phyloP scores from a whole-genome alignment of 1,140 invertebrate genomes.

The Drosophila oshimai region DNA sequence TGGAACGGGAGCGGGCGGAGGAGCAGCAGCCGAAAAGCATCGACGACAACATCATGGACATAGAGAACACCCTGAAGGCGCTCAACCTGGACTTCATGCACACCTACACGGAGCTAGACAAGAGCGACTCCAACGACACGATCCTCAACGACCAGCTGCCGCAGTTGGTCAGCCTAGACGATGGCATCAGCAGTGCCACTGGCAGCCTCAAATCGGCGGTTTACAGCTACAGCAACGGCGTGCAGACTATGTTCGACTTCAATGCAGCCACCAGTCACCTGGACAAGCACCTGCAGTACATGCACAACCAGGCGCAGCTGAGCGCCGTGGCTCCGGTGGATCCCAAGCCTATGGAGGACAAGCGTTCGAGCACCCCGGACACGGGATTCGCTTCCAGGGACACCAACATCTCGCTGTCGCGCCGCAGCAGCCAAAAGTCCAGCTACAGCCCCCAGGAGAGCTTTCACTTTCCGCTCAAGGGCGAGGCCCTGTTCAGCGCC shows the following conservation, averaged over 20 bases:
- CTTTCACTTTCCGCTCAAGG: constrained; percentile 70
- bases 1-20: constrained; percentile 31
- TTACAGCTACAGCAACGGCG: constrained; percentile 78
- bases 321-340: constrained; percentile 28
- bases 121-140: constrained; percentile 82
- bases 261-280: constrained; percentile 79
- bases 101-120: constrained; percentile 81
- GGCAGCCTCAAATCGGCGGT: constrained; percentile 77
- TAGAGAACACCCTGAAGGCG: constrained; percentile 80
- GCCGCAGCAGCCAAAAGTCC: constrained; percentile 80
- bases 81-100: constrained; percentile 82
- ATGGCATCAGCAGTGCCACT: constrained; percentile 76
- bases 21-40: constrained; percentile 49
- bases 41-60: constrained; percentile 80
- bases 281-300: constrained; percentile 79
- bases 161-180: constrained; percentile 64
- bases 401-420: constrained; percentile 77
- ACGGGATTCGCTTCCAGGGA: constrained; percentile 81
- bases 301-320: constrained; percentile 72
- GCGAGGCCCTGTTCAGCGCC: constrained; percentile 51
- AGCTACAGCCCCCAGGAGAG: constrained; percentile 82
- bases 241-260: constrained; percentile 79
- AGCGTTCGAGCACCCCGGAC: constrained; percentile 79
- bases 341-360: constrained; percentile 57
- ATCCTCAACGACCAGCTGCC: constrained; percentile 76